Conservation (phyloP, 2,113 vertebrate genomes). For the Tenebrosternarchus preto region DNA sequence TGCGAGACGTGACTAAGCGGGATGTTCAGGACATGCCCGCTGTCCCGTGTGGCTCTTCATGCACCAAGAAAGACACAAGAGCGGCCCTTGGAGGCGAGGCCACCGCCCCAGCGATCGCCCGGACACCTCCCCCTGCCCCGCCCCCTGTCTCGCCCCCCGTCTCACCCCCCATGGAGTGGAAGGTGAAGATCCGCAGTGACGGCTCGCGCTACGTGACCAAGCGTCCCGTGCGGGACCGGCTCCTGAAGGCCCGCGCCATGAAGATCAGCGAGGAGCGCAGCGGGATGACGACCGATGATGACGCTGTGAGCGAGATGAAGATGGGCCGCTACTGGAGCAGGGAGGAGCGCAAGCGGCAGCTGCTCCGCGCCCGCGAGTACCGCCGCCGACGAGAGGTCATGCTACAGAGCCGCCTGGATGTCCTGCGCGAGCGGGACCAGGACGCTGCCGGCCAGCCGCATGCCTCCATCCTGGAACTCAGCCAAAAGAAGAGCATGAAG, state of each 20-base stretch:
- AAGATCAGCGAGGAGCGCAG: slow-evolving; percentile 86
- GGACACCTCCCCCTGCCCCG: too few species aligned
- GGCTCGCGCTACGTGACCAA: slow-evolving; percentile 80
- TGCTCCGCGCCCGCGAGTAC: slow-evolving; percentile 81
- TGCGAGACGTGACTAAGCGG: slow-evolving; percentile 65
- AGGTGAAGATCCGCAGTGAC: slow-evolving; percentile 80
- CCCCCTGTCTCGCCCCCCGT: slow-evolving; percentile 39
- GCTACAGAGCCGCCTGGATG: slow-evolving; percentile 83
- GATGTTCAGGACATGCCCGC: too few species aligned
- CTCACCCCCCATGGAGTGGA: slow-evolving; percentile 81
- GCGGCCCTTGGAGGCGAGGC: too few species aligned
- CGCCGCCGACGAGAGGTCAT: slow-evolving; percentile 81
- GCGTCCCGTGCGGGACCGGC: slow-evolving; percentile 80
- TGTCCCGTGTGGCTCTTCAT: too few species aligned
- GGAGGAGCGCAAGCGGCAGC: slow-evolving; percentile 85
- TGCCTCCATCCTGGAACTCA: slow-evolving; percentile 78
- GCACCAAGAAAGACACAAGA: too few species aligned
- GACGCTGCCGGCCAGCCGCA: too few species aligned
- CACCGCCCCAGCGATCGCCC: too few species aligned
- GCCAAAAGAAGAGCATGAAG: slow-evolving; percentile 80
- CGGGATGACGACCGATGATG: slow-evolving; percentile 85
- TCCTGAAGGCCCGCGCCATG: slow-evolving; percentile 84
- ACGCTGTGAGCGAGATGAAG: slow-evolving; percentile 84
- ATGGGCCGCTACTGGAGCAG: slow-evolving; percentile 89
- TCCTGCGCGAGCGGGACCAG: slow-evolving; percentile 72